Conservation (phyloP, 1,140 invertebrate genomes). For the Armadillidium nasatum region DNA sequence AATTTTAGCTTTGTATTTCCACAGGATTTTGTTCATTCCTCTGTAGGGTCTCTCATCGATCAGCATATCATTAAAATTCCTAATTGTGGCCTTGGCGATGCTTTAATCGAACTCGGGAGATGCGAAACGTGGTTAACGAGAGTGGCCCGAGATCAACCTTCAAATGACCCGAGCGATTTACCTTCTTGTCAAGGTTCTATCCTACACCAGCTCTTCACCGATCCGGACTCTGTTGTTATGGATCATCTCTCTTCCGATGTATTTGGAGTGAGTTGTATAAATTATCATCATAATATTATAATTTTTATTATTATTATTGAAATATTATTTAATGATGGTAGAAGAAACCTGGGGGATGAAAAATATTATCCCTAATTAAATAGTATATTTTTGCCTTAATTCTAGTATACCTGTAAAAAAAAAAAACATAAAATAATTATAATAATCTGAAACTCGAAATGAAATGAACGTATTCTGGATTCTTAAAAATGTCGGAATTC, state of each 20-base stretch:
- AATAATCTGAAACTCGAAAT: too few relatives aligned
- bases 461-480: too few relatives aligned
- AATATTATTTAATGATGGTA: too few relatives aligned
- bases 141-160: slow-evolving; percentile 52
- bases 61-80: slow-evolving; percentile 58
- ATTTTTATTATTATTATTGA: background rate
- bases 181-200: slow-evolving; percentile 59
- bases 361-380: too few relatives aligned
- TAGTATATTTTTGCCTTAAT: too few relatives aligned
- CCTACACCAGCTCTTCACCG: slow-evolving; percentile 59
- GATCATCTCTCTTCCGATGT: slow-evolving; percentile 59
- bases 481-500: too few relatives aligned
- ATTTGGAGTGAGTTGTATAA: slow-evolving; percentile 54
- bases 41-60: slow-evolving; percentile 58
- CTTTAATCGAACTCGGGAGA: slow-evolving; percentile 60
- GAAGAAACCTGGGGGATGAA: too few relatives aligned
- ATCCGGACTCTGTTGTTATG: slow-evolving; percentile 60
- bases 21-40: slow-evolving; percentile 55
- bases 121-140: slow-evolving; percentile 60
- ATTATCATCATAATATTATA: slow-evolving; percentile 20
- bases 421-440: too few relatives aligned
- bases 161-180: slow-evolving; percentile 55
- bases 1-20: too few relatives aligned
- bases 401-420: too few relatives aligned
- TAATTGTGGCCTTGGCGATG: slow-evolving; percentile 55